Percentiles rank a stretch among this genome's conserved stretches.
Conservation (phyloP, 2,113 vertebrate genomes). For the Cygnus buccinator region DNA sequence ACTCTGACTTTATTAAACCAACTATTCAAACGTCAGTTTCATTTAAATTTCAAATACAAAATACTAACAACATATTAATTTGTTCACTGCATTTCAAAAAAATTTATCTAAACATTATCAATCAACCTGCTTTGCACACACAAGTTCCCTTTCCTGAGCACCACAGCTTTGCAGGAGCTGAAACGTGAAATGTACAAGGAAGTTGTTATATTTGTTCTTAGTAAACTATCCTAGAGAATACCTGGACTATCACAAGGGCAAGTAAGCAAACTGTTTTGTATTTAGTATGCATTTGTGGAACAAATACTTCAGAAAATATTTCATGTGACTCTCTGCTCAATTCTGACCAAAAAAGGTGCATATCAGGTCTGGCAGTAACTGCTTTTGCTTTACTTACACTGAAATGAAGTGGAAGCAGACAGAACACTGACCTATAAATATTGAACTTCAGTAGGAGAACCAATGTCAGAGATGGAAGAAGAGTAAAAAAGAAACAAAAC, state of each 20-base stretch:
- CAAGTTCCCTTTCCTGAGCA: not conserved
- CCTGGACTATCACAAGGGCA: not conserved
- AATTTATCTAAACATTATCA: not conserved
- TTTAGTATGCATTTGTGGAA: not conserved
- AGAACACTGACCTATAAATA: constrained; percentile 17
- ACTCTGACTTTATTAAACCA: not conserved
- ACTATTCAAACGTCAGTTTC: not conserved
- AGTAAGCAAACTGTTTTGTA: not conserved
- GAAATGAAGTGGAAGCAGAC: constrained; percentile 9
- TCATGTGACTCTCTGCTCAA: not conserved
- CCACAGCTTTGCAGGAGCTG: not conserved
- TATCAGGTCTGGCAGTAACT: not conserved
- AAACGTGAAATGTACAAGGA: not conserved
- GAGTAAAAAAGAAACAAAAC: not conserved
- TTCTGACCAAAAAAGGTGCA: not conserved
- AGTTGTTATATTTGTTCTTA: not conserved
- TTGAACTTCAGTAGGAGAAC: not conserved
- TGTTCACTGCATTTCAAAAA: not conserved
- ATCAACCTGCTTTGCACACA: not conserved
- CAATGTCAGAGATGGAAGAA: not conserved
- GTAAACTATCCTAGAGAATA: not conserved
- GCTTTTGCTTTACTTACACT: not conserved
- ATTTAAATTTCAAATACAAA: not conserved
- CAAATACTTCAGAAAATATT: not conserved
- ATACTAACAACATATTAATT: not conserved